These are phyloP conservation scores for Petrolisthes manimaculis DNA, from an alignment of 2,888 invertebrate genomes.

Conservation along the genomic window DNA sequence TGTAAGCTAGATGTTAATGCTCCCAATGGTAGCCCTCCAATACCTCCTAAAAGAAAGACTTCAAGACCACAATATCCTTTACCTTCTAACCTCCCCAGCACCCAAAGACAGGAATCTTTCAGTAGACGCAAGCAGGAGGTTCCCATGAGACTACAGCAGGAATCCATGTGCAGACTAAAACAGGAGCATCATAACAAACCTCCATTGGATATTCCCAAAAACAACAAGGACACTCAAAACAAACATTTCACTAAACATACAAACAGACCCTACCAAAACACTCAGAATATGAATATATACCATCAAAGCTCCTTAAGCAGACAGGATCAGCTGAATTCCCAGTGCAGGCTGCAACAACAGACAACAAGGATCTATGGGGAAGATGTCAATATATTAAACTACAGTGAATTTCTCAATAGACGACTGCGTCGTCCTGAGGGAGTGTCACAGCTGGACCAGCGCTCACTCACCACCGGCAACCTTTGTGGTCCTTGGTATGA, in stretches of 20 bases:
- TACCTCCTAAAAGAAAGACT: constrained; percentile 27
- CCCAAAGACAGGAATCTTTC: background rate
- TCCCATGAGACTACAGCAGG: background rate
- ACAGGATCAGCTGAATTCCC: background rate
- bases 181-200: background rate
- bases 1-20: background rate
- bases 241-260: background rate
- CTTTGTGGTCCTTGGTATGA: constrained; percentile 89
- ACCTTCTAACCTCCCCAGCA: constrained; percentile 1
- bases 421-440: constrained; percentile 68
- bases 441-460: constrained; percentile 68
- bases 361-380: background rate
- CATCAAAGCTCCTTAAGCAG: background rate
- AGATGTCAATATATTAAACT: constrained; percentile 64
- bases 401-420: constrained; percentile 67
- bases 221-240: background rate
- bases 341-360: background rate
- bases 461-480: constrained; percentile 70
- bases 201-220: background rate
- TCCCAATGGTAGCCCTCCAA: constrained; percentile 17
- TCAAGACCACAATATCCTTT: constrained; percentile 27
- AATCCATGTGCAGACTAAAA: background rate
- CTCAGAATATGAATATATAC: background rate
- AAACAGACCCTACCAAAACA: background rate
- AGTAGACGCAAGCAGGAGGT: background rate